Conservation (phyloP, 2,113 vertebrate species). For the Pardalotus punctatus region DNA sequence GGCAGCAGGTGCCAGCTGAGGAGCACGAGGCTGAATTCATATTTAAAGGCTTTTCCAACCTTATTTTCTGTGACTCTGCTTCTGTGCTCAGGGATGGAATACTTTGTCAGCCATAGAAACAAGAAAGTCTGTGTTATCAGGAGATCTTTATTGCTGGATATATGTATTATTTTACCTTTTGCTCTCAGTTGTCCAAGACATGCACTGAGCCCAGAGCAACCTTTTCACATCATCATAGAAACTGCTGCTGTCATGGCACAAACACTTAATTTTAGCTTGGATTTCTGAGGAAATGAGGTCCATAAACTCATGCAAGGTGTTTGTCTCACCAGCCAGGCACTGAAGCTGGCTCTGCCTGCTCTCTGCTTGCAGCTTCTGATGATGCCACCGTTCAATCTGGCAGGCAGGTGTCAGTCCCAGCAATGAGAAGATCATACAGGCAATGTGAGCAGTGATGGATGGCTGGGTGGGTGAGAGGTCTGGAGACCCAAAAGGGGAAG, state of each 20-base stretch:
- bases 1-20: neutral
- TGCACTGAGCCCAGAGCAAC: neutral
- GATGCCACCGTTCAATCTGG: neutral
- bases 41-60: neutral
- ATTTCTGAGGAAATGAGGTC: neutral
- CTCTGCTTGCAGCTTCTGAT: neutral
- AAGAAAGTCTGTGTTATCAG: neutral
- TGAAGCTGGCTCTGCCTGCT: neutral
- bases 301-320: neutral
- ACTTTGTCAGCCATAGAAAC: neutral
- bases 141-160: neutral
- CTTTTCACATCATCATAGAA: neutral
- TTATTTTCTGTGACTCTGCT: neutral
- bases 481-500: neutral
- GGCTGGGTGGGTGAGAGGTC: neutral
- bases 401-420: neutral
- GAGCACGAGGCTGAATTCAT: accelerated
- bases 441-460: neutral
- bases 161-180: neutral
- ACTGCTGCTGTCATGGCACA: neutral
- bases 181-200: neutral
- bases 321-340: neutral
- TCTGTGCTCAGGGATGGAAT: neutral
- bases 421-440: neutral
- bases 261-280: neutral